Conservation (phyloP, 2,113 vertebrate genomes). For the Tachycineta bicolor region DNA sequence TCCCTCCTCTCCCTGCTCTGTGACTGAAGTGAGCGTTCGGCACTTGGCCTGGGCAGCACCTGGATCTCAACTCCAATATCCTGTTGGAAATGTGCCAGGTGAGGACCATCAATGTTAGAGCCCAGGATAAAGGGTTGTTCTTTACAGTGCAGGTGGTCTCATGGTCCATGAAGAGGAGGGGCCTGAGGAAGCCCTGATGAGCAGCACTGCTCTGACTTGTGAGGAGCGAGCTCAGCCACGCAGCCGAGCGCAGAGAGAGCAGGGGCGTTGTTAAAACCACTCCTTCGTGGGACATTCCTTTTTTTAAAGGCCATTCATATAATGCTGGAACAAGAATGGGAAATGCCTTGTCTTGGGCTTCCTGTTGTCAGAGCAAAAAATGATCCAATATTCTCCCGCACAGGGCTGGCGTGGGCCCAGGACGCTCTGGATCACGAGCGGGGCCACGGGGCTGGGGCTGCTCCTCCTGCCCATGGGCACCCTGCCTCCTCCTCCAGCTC, state of each 20-base stretch:
- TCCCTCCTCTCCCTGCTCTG: neutral
- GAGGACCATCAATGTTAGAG: neutral
- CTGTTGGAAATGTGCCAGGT: neutral
- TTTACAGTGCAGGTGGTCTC: neutral
- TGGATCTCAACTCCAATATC: neutral
- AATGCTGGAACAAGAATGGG: slow-evolving; percentile 24
- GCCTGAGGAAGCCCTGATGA: neutral
- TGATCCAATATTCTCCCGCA: neutral
- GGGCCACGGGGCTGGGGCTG: neutral
- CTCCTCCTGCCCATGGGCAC: neutral
- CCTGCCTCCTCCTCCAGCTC: neutral
- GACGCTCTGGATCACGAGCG: fast-evolving
- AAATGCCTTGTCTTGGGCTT: slow-evolving; percentile 32
- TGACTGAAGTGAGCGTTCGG: fast-evolving
- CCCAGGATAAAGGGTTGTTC: neutral
- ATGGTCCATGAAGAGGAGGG: neutral
- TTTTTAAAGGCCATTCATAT: slow-evolving; percentile 15
- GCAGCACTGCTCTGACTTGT: neutral
- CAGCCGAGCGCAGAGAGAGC: fast-evolving
- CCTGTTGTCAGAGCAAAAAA: neutral
- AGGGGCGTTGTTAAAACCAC: neutral
- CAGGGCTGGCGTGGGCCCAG: neutral
- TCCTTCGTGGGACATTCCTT: neutral
- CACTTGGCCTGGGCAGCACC: neutral
- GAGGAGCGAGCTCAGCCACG: fast-evolving